These are phyloP conservation scores for Sapajus apella DNA, from an alignment of 2,113 vertebrate genomes.

Conservation along the genomic window DNA sequence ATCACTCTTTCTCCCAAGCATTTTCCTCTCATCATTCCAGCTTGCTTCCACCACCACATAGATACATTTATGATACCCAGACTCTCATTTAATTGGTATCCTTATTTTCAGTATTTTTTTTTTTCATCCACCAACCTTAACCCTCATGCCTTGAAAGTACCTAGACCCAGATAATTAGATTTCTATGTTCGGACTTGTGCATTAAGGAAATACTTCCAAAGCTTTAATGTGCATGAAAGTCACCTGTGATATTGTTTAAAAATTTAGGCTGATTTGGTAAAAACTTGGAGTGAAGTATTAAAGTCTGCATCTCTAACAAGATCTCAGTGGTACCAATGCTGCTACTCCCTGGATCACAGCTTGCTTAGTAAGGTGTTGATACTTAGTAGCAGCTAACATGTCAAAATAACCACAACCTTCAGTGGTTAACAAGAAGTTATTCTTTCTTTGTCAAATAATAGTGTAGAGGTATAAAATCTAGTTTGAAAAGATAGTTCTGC, in stretches of 20 bases:
- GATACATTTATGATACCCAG: background rate
- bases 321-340: background rate
- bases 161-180: background rate
- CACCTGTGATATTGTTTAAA: background rate
- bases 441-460: background rate
- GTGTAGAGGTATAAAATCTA: background rate
- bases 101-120: background rate
- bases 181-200: background rate
- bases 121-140: background rate
- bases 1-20: background rate
- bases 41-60: background rate
- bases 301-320: background rate
- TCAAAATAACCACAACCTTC: background rate
- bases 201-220: background rate
- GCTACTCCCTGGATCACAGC: background rate
- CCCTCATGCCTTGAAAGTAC: background rate
- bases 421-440: background rate
- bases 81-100: background rate
- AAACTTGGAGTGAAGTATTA: background rate
- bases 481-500: background rate
- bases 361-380: background rate
- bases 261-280: background rate
- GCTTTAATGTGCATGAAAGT: background rate
- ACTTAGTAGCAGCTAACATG: background rate
- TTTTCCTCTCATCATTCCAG: background rate